Evolutionary conservation across 2,113 vertebrate genomes (phyloP), one percentile per base, ranked within the genome.

Genomic region (Rhegmatorhina hoffmannsi): DNA sequence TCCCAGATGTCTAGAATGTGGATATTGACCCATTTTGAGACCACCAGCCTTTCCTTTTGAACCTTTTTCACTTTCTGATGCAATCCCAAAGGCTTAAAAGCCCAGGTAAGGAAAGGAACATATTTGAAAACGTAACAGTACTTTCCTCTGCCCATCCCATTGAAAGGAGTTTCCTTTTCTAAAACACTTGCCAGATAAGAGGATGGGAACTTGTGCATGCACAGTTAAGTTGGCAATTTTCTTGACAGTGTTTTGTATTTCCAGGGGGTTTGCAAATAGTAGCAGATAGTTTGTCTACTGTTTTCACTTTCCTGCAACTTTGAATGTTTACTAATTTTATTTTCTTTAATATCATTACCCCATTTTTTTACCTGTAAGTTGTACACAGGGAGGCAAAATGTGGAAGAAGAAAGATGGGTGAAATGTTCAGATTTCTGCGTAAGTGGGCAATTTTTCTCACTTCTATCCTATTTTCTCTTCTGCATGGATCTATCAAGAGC

Each of bases 401-500:
- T n/a, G 8, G 7, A 70, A 80, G 63, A 69, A 87, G 58, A 81
- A 80, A 53, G 18, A 31, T 55, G 18, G 3, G 4, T 38, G 25
- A 92, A 83, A 70, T 77, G 11, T 67, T 84, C 64, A 25, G 10
- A 59, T 86, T 90, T 77, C 80, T 92, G 44, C 4, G 9, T 81
- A 68, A 63, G 83, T 17, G n/a, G 19, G 0, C 11, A 34, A 29
- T 56, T 90, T 67, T 38, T 75, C n/a, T 95, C 67, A 52, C 36
- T n/a, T 88, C 64, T 60, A 63, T 93, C 58, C 69, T n/a, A 18
- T 84, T 93, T 94, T 91, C 70, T 90, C 49, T 91, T 80, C 82
- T 94, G 80, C 74, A 40, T 76, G 70, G 11, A 87, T 84, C 77
- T 53, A 18, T 47, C 44, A 67, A 56, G 79, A 94, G 63, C 94